phyloP scores from a whole-genome alignment of 2,888 invertebrate genomes.

The Eulithis testata region DNA sequence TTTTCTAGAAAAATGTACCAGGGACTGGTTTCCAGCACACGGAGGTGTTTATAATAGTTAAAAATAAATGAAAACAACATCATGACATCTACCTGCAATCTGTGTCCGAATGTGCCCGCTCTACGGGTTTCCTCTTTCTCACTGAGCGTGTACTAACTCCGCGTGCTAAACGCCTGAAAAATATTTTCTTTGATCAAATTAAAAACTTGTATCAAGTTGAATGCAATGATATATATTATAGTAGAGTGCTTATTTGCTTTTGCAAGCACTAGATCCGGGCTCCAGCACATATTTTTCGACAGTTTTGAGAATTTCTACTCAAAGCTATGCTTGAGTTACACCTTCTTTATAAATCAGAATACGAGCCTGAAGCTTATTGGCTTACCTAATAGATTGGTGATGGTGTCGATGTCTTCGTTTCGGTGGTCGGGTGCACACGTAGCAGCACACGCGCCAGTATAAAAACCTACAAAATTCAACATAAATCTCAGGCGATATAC shows the following conservation, averaged over 20 bases:
- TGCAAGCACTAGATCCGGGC: too few species aligned
- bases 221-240: neutral
- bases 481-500: too few species aligned
- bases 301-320: too few species aligned
- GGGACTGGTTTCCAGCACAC: too few species aligned
- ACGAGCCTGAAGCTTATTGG: neutral
- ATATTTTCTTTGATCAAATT: too few species aligned
- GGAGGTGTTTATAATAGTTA: too few species aligned
- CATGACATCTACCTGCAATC: conserved; percentile 85
- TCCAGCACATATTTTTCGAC: too few species aligned
- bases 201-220: too few species aligned
- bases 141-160: conserved; percentile 54
- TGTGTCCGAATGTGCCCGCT: conserved; percentile 88
- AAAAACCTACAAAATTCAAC: conserved; percentile 85
- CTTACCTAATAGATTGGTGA: conserved; percentile 48
- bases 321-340: too few species aligned
- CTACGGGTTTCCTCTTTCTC: conserved; percentile 55
- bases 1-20: too few species aligned
- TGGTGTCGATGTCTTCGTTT: conserved; percentile 77
- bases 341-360: too few species aligned
- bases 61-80: too few species aligned
- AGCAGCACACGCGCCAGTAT: conserved; percentile 97
- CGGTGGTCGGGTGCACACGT: conserved; percentile 93
- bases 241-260: neutral
- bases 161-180: conserved; percentile 60